Evolutionary conservation across 2,113 vertebrate species (phyloP), one percentile per base, ranked within the genome.

Genomic region (Taurulus bubalis): DNA sequence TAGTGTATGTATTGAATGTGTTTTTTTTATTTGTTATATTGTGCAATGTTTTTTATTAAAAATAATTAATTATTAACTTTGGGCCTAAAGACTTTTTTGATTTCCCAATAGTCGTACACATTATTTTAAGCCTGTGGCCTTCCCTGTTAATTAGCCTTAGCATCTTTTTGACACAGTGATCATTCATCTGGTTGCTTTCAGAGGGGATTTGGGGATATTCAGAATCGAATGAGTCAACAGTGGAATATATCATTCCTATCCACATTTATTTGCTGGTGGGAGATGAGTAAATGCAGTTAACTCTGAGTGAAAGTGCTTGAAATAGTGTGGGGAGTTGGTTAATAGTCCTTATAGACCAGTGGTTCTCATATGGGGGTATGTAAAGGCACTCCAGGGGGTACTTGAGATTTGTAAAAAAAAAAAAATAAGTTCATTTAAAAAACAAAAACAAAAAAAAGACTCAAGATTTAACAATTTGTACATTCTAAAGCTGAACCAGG

Each of bases 11-110:
- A 24, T 36, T 12, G 12, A 8, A 32, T 6, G 24, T 51, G 28
- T 34, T 60, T 56, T 79, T 53, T 18, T 11, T 42, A 12, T 4
- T 59, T 36, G n/a, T 53, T 20, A 45, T 73, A 12, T 71, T 1
- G 16, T 63, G 5, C 30, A 8, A 49, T 45, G 51, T 40, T 80
- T 86, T 88, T 38, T 82, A 84, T 86, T 90, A 81, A 91, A n/a
- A 90, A 77, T 22, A 32, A 16, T 24, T 55, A 9, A 72, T 47
- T 10, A 55, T 51, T 28, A 64, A 59, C 0, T 8, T 10, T n/a
- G 45, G 18, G 2, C 2, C 20, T 32, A 15, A 40, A 4, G 26
- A 1, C 1, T 9, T 40, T 45, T 65, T 59, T 45, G 42, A 16
- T 47, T 3, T 36, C 3, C 26, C 4, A 26, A 34, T 45, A 42